Base-by-base conservation (phyloP, 2,113 vertebrate species). In the Fulica atra region DNA sequence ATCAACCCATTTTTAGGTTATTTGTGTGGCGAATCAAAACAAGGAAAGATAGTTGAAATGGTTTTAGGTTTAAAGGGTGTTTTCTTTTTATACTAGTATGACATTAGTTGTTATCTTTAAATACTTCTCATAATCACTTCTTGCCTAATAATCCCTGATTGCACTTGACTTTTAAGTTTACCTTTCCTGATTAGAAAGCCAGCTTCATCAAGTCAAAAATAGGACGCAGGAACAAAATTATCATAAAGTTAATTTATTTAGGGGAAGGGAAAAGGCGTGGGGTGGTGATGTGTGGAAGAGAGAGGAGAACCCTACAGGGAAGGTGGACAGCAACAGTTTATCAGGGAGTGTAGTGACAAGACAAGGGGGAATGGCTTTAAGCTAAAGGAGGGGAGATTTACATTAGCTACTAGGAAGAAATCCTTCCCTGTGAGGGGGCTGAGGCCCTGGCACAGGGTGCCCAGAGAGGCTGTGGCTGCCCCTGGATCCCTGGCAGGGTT, bases 131-230 rank as follows among this genome's bases (percentile, higher is more conserved):
- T 97, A 96, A 98, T 98, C 68, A 91, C 64, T 96, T 96, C 86
- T 96, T 92, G 87, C 79, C 79, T 97, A 97, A 85, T 90, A 93
- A 94, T 96, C 94, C 15, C 95, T 98, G 97, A 98, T 98, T 98
- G 92, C 97, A 97, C 97, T 98, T 98, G 97, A 98, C 95, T 97
- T 98, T 97, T 97, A 89, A 82, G 73, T 96, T 96, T 63, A 88
- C 77, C 61, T 88, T 96, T 93, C 89, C 86, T 98, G 96, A 98
- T 98, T 97, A 97, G 95, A 92, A 95, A 97, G 73, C 25, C 60
- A 85, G 77, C 65, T 95, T 97, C 97, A 97, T 97, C 91, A 95
- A 96, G 73, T 77, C 70, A 96, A 69, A 94, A 96, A 84, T 81
- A 96, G 71, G 60, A 95, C 60, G 64, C 81, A 93, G 74, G 65